phyloP scores from a whole-genome alignment of 2,888 invertebrate species.

The Cantharis flavilabris region DNA sequence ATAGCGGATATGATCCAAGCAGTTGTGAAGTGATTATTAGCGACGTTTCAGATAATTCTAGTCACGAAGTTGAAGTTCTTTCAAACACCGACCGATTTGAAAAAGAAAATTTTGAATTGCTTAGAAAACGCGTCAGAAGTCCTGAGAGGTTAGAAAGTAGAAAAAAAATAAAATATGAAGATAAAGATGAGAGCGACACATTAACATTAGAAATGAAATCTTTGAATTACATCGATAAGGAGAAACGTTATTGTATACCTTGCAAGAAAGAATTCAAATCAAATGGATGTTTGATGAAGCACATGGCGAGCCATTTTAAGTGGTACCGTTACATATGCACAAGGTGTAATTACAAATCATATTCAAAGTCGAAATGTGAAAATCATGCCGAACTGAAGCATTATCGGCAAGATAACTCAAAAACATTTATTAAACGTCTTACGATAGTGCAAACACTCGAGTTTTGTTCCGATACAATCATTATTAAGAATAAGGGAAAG shows the following conservation, averaged over 20 bases:
- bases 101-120: background rate
- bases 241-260: constrained; percentile 58
- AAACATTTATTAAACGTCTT: background rate
- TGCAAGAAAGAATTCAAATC: constrained; percentile 60
- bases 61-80: background rate
- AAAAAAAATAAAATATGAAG: background rate
- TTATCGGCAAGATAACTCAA: constrained; percentile 46
- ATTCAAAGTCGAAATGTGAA: constrained; percentile 66
- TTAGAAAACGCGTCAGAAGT: background rate
- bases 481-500: background rate
- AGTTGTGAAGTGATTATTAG: background rate
- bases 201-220: constrained; percentile 34
- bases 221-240: constrained; percentile 52
- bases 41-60: background rate
- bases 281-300: constrained; percentile 61
- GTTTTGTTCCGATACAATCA: background rate
- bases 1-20: background rate
- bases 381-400: constrained; percentile 69
- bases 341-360: constrained; percentile 72
- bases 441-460: background rate
- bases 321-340: constrained; percentile 79
- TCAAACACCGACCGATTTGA: background rate
- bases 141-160: background rate
- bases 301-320: constrained; percentile 70
- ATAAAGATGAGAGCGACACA: background rate